Base-by-base conservation (phyloP, 2,888 invertebrate genomes). In the Leptopilina syphax region DNA sequence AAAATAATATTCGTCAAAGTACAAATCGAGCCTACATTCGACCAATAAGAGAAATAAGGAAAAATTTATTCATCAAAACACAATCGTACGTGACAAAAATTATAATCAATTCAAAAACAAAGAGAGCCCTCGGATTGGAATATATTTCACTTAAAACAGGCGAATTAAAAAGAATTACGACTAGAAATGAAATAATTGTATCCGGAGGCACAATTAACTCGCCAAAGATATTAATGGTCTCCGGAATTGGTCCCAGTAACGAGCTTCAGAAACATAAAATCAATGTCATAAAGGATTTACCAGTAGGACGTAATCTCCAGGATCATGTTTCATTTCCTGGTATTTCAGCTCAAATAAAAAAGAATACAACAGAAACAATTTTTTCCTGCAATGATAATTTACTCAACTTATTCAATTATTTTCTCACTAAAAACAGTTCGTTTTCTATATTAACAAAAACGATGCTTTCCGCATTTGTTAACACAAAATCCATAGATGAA, bases 201-300 rank as follows among this genome's bases (percentile, higher is more conserved):
- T 94, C 96, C 10, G 96, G 96, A 0, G 97, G 93, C 4, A 92
- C 96, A 0, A 95, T 98, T 47, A 97, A 96, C 84, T 96, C 97
- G 1, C 97, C 98, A 0, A 97, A 98, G 89, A 90, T 98, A 1
- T 91, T 98, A 76, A 96, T 97, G 96, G 90, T 97, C 9, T 97
- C 97, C 0, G 98, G 98, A 10, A 93, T 97, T 47, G 96, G 96
- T 0, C 96, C 96, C 0, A 91, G 89, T 34, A 92, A 94, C 0
- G 94, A 96, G 87, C 91, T 96, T 7, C 85, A 91, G 18, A 92
- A 94, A 63, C 87, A 94, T 9, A 93, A 93, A 6, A 96, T 97
- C 77, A 90, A 93, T 0, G 93, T 91, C 2, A 88, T 96, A 60
- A 93, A 94, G 81, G 94, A 97, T 89, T 93, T 96, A 1, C 95